A percentile compares a stretch with the other conserved stretches of the same genome.
phyloP scores from a whole-genome alignment of 1,140 invertebrate species.

The Apis mellifera region Amel_HAv3.1 CM009946.2:6109001-6109500 shows the following conservation, averaged over 20 bases:
- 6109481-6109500: not conserved
- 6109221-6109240: not conserved
- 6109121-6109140: constrained; percentile 40
- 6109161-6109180: constrained; percentile 47
- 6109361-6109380: too few relatives aligned
- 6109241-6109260: not conserved
- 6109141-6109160: constrained; percentile 32
- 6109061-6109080: not conserved
- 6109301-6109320: not conserved
- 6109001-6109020: too few relatives aligned
- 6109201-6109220: constrained; percentile 17
- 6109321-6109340: too few relatives aligned
- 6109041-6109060: too few relatives aligned
- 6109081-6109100: constrained; percentile 31
- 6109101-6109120: constrained; percentile 14
- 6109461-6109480: not conserved
- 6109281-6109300: too few relatives aligned
- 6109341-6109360: too few relatives aligned
- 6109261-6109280: not conserved
- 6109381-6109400: too few relatives aligned
- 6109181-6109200: constrained; percentile 44
- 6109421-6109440: too few relatives aligned
- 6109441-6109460: not conserved
- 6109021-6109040: too few relatives aligned
- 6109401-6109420: not conserved